Percentiles rank a stretch among this genome's conserved stretches.
Evolutionary conservation across 1,140 invertebrate genomes (phyloP).

Genomic region (Apis cerana): DNA sequence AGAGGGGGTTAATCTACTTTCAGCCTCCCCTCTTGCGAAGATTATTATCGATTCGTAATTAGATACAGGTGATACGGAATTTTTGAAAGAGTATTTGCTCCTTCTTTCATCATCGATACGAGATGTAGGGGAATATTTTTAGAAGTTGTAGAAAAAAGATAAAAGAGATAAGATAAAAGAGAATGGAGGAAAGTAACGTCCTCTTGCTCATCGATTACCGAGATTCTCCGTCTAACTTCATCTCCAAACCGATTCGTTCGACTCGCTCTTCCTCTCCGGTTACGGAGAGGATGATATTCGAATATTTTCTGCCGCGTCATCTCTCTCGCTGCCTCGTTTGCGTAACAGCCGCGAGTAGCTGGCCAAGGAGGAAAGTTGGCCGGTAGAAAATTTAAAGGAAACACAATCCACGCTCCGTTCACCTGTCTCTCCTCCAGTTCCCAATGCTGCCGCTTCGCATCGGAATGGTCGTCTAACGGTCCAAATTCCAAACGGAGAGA

Average conservation of each 20-base stretch:
- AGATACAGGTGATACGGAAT: neutral
- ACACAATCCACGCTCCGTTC: neutral
- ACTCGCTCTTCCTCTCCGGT: neutral
- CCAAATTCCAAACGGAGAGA: neutral
- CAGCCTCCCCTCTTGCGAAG: neutral
- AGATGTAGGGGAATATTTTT: too few species aligned
- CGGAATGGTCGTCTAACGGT: constrained; percentile 24
- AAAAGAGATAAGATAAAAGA: too few species aligned
- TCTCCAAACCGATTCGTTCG: neutral
- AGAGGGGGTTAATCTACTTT: constrained; percentile 16
- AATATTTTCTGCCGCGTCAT: constrained; percentile 7
- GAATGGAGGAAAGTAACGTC: too few species aligned
- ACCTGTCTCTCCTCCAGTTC: neutral
- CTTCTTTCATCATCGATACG: too few species aligned
- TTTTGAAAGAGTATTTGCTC: too few species aligned
- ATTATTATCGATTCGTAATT: too few species aligned
- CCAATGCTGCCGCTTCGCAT: neutral
- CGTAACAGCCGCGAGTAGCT: constrained; percentile 26
- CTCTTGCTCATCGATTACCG: too few species aligned
- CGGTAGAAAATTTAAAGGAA: neutral
- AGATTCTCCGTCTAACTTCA: too few species aligned
- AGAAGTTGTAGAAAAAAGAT: too few species aligned
- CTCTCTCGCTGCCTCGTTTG: neutral
- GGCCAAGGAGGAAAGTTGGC: neutral
- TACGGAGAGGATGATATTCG: constrained; percentile 24